These are phyloP conservation scores for Lasioglossum zephyrum DNA, from an alignment of 2,888 invertebrate species.

Conservation along the genomic window DNA sequence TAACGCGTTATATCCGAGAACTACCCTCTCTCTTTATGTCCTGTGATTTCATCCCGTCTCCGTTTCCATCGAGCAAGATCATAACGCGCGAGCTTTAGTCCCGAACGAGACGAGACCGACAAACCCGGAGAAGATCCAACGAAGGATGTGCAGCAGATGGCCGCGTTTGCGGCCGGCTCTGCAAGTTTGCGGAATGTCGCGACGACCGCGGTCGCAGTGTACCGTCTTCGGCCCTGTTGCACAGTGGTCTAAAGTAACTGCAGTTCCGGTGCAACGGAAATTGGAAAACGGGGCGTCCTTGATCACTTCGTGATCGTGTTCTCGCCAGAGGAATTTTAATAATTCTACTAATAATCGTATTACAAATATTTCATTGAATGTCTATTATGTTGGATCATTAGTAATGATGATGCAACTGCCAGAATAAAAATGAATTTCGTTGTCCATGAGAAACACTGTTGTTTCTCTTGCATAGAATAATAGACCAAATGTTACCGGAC, in stretches of 20 bases:
- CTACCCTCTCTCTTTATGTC: not conserved
- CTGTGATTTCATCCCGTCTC: not conserved
- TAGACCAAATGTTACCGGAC: too few relatives aligned
- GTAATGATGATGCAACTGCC: too few relatives aligned
- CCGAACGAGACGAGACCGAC: not conserved
- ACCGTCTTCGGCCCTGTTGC: not conserved
- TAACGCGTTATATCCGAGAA: not conserved
- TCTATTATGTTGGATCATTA: not conserved
- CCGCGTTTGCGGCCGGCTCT: conserved; percentile 51
- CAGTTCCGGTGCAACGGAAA: not conserved
- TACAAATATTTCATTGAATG: not conserved
- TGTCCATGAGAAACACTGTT: too few relatives aligned
- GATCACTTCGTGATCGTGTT: not conserved
- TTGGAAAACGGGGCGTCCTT: not conserved
- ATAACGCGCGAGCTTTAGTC: not conserved
- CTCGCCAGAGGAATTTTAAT: not conserved
- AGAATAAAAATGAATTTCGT: too few relatives aligned
- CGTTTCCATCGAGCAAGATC: not conserved
- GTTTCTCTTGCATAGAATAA: too few relatives aligned
- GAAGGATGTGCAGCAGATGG: conserved; percentile 46
- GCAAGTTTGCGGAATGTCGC: conserved; percentile 62
- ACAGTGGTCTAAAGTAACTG: not conserved
- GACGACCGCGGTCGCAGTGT: conserved; percentile 1
- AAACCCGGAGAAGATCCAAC: conserved; percentile 34
- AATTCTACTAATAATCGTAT: not conserved